Evolutionary conservation across 2,888 invertebrate genomes (phyloP).

Genomic region (Poecilobothrus nobilitatus): DNA sequence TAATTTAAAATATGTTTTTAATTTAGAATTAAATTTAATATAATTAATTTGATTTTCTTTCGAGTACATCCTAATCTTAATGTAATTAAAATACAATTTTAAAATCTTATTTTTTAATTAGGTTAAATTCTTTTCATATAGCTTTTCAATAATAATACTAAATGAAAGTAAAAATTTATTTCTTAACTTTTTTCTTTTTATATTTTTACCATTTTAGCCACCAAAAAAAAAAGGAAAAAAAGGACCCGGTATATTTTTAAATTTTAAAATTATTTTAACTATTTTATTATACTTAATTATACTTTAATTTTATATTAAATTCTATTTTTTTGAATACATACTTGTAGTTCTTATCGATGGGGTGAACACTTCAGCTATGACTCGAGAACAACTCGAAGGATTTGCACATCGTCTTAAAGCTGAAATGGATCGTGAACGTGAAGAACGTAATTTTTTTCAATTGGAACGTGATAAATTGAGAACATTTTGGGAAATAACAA

Average conservation of each 20-base stretch:
- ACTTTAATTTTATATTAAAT: not conserved
- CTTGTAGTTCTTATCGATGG: conserved; percentile 68
- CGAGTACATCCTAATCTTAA: too few relatives aligned
- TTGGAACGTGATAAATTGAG: conserved; percentile 88
- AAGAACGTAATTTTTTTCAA: conserved; percentile 92
- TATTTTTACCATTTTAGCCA: conserved; percentile 32
- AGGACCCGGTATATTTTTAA: conserved; percentile 37
- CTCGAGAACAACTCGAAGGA: conserved; percentile 82
- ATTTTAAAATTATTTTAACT: conserved; percentile 13
- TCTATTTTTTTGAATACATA: not conserved
- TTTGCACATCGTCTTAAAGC: conserved; percentile 78
- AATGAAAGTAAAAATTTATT: too few relatives aligned
- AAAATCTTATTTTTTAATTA: too few relatives aligned
- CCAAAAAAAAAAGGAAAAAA: conserved; percentile 42
- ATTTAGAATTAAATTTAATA: too few relatives aligned
- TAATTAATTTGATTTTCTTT: too few relatives aligned
- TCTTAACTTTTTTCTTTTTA: conserved; percentile 13
- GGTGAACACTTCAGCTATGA: conserved; percentile 85
- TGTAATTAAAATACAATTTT: too few relatives aligned
- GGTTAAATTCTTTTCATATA: too few relatives aligned
- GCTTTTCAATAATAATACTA: too few relatives aligned
- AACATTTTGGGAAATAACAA: conserved; percentile 92
- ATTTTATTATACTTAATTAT: conserved; percentile 8
- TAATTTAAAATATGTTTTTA: too few relatives aligned
- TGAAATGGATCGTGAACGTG: conserved; percentile 87